A percentile compares a stretch with the other conserved stretches of the same genome.
phyloP scores from a whole-genome alignment of 2,797 vertebrate genomes.

The Chloroceryle inda region DNA sequence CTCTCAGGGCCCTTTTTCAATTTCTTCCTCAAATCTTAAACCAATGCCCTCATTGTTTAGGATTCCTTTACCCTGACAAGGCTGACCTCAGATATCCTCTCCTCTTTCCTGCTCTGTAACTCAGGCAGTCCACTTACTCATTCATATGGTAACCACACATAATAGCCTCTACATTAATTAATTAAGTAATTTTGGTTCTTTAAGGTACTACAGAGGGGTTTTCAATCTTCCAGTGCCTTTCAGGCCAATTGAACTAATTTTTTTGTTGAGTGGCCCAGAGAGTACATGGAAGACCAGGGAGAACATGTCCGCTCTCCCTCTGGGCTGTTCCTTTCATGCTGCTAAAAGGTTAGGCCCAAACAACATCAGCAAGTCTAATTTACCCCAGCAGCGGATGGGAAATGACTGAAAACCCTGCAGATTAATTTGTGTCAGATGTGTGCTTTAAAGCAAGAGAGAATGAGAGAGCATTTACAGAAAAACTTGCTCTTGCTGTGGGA shows the following conservation, averaged over 20 bases:
- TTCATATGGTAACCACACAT: constrained; percentile 90
- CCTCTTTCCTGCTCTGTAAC: constrained; percentile 86
- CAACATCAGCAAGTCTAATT: constrained; percentile 79
- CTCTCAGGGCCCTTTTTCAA: constrained; percentile 69
- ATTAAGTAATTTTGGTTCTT: constrained; percentile 76
- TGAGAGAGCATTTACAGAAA: constrained; percentile 8
- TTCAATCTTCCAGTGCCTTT: constrained; percentile 66
- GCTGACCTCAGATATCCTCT: constrained; percentile 87
- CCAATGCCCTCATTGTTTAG: constrained; percentile 78
- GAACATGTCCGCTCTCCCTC: constrained; percentile 42
- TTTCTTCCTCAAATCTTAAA: constrained; percentile 76
- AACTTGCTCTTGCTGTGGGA: background rate
- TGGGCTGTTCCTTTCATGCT: constrained; percentile 65
- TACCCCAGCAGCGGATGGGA: constrained; percentile 68
- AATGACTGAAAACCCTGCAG: constrained; percentile 74
- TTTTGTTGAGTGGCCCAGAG: constrained; percentile 25
- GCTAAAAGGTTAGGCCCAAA: constrained; percentile 65
- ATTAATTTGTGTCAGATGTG: constrained; percentile 74
- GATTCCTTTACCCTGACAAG: constrained; percentile 78
- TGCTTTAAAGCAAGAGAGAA: constrained; percentile 42
- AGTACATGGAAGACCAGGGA: constrained; percentile 64
- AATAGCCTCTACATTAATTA: constrained; percentile 87
- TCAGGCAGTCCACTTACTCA: constrained; percentile 82
- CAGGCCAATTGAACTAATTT: constrained; percentile 75
- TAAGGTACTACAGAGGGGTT: constrained; percentile 65